Percentiles rank a stretch among this genome's conserved stretches.
Conservation (phyloP, 92 coral and sea anemone genomes). For the Siderastrea radians region DNA sequence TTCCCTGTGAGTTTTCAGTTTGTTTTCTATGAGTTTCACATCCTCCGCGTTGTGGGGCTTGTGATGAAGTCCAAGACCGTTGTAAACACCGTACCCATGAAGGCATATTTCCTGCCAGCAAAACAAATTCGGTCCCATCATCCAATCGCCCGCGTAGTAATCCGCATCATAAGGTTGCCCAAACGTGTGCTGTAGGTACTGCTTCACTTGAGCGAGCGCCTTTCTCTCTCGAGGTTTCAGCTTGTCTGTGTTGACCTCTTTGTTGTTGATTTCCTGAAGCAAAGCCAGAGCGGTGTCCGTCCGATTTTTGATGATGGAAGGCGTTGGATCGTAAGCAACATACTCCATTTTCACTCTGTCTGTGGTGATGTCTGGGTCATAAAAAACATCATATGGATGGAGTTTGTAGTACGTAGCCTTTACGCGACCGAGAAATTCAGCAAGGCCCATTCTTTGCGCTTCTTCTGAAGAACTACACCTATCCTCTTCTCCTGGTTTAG, state of each 20-base stretch:
- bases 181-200: slow-evolving; percentile 80
- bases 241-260: slow-evolving; percentile 36
- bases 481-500: not conserved
- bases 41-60: slow-evolving; percentile 57
- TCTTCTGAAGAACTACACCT: slow-evolving; percentile 74
- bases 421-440: slow-evolving; percentile 77
- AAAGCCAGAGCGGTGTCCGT: slow-evolving; percentile 85
- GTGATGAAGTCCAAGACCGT: slow-evolving; percentile 51
- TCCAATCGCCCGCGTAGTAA: slow-evolving; percentile 95
- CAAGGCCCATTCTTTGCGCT: slow-evolving; percentile 74
- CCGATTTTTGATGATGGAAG: slow-evolving; percentile 61
- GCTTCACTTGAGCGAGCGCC: slow-evolving; percentile 86
- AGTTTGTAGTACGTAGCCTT: slow-evolving; percentile 67
- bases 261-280: slow-evolving; percentile 59
- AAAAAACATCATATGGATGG: slow-evolving; percentile 64
- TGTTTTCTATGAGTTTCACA: slow-evolving; percentile 40
- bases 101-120: slow-evolving; percentile 86
- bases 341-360: slow-evolving; percentile 58
- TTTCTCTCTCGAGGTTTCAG: slow-evolving; percentile 84
- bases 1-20: slow-evolving; percentile 71
- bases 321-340: slow-evolving; percentile 82
- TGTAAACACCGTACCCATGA: slow-evolving; percentile 53
- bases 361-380: slow-evolving; percentile 63
- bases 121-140: slow-evolving; percentile 94
- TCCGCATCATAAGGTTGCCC: slow-evolving; percentile 88